A percentile compares a stretch with the other conserved stretches of the same genome.
Evolutionary conservation across 2,113 vertebrate species (phyloP).

Genomic region (Corythoichthys haematopterus): DNA sequence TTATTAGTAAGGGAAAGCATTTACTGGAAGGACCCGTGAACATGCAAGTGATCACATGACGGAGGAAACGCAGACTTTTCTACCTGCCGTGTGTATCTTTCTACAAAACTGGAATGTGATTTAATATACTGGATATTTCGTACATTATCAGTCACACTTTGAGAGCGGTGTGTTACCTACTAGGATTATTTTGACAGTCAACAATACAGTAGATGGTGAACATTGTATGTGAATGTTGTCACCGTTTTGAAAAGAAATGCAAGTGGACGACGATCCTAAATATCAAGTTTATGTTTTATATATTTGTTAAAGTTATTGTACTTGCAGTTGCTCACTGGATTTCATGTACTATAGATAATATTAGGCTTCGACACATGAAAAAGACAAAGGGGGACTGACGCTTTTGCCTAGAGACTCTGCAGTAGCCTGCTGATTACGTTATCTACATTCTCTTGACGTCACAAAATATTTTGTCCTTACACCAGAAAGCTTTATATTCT

Average conservation of each 20-base stretch:
- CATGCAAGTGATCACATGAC: constrained; percentile 22
- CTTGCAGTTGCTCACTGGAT: constrained; percentile 35
- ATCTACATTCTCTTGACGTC: background rate
- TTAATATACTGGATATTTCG: constrained; percentile 40
- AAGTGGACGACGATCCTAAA: constrained; percentile 28
- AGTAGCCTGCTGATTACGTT: constrained; percentile 12
- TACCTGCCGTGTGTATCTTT: constrained; percentile 32
- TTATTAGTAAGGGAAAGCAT: constrained; percentile 6
- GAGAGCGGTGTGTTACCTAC: constrained; percentile 23
- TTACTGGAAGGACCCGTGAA: constrained; percentile 22
- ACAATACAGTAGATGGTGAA: constrained; percentile 27
- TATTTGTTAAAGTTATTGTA: constrained; percentile 52
- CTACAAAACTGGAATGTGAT: constrained; percentile 24
- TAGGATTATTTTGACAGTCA: constrained; percentile 28
- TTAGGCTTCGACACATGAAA: background rate
- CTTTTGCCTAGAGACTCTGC: constrained; percentile 34
- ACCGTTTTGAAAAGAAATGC: constrained; percentile 22
- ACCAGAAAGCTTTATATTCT: too few species aligned
- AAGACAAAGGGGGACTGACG: background rate
- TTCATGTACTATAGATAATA: background rate
- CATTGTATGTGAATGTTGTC: constrained; percentile 35
- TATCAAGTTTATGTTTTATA: constrained; percentile 49
- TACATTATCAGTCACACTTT: constrained; percentile 43
- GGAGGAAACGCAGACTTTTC: constrained; percentile 49
- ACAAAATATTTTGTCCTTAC: too few species aligned